These are phyloP conservation scores for Nomada ruficornis DNA, from an alignment of 2,888 invertebrate species.

Conservation along the genomic window DNA sequence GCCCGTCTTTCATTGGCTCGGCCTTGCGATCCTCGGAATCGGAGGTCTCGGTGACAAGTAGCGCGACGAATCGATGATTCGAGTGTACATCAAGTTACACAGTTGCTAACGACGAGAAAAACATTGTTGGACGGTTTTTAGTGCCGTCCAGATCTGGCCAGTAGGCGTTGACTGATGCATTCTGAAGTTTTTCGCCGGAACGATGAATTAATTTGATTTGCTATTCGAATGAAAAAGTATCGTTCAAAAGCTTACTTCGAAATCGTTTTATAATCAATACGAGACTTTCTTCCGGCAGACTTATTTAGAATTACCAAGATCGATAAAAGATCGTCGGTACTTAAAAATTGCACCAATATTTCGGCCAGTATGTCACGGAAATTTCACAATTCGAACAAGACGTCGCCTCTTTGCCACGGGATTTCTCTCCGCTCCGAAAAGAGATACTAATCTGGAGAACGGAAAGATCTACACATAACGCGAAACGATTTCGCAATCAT, in stretches of 20 bases:
- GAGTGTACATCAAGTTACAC: background rate
- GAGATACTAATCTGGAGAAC: background rate
- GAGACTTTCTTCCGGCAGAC: too few species aligned
- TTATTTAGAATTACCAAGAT: too few species aligned
- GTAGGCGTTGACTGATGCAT: too few species aligned
- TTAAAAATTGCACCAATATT: too few species aligned
- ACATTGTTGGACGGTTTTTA: background rate
- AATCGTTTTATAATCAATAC: too few species aligned
- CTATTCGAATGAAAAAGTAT: too few species aligned
- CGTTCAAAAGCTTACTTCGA: too few species aligned
- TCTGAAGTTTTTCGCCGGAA: too few species aligned
- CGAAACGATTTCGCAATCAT: background rate
- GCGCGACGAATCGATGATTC: slow-evolving; percentile 13
- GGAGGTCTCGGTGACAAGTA: slow-evolving; percentile 6
- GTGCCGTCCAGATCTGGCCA: background rate
- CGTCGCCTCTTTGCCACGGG: background rate
- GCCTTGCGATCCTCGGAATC: background rate
- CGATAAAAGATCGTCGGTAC: too few species aligned
- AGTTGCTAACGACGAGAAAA: background rate
- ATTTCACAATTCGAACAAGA: too few species aligned
- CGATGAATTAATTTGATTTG: too few species aligned
- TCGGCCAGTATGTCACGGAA: too few species aligned
- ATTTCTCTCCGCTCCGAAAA: background rate
- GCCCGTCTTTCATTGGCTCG: background rate
- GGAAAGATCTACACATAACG: background rate